Evolutionary conservation across 2,888 invertebrate species (phyloP).

Genomic region (Drosophila setosimentum): DNA sequence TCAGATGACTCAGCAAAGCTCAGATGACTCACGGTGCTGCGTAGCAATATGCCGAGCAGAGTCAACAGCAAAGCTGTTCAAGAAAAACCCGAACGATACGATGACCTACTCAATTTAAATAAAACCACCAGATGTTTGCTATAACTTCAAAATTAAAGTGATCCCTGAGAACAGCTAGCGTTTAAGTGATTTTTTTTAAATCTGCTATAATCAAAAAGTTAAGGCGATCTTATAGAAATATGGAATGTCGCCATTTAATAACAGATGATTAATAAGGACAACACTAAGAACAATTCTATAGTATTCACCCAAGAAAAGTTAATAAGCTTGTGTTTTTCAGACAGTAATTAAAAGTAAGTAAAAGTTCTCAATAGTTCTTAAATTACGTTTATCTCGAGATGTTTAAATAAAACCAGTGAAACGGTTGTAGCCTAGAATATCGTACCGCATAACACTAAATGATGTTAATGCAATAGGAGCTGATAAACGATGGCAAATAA

Average conservation of each 20-base stretch:
- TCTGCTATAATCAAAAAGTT: neutral
- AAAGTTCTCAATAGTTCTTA: neutral
- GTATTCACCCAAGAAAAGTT: neutral
- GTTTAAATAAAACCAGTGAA: neutral
- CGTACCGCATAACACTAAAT: neutral
- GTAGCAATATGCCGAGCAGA: neutral
- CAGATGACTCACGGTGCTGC: no score
- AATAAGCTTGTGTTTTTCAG: neutral
- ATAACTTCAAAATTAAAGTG: no score
- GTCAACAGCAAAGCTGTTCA: neutral
- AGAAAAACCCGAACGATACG: neutral
- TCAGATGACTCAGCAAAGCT: neutral
- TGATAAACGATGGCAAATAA: neutral
- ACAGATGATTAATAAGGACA: neutral
- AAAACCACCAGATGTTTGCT: no score
- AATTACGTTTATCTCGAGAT: neutral
- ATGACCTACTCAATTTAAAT: neutral
- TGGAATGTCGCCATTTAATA: neutral
- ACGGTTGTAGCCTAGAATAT: neutral
- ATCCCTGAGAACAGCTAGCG: no score
- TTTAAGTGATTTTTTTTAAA: no score
- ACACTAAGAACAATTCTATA: neutral
- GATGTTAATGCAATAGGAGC: neutral
- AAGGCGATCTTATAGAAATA: neutral
- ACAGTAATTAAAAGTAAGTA: neutral